Evolutionary conservation across 2,113 vertebrate genomes (phyloP), one percentile per base, ranked within the genome.

Genomic region (Tachycineta bicolor): DNA sequence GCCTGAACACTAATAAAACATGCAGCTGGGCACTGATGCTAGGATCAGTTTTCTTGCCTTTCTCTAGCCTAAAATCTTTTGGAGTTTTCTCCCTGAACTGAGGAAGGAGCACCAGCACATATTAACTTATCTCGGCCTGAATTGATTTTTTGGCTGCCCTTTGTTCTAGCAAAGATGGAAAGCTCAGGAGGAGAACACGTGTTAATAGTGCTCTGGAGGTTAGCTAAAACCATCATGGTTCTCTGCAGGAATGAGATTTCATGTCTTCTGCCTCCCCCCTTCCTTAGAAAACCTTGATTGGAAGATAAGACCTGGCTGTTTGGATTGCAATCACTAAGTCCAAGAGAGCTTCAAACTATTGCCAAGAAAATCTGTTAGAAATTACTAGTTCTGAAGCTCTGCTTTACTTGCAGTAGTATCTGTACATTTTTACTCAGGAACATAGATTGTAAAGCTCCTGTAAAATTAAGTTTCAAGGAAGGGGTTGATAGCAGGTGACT

Each of bases 101-200:
- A 44, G 67, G 81, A 87, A 63, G 46, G 64, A 63, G 5, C 31
- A 77, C 56, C 37, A 70, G 69, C 1, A 4, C 89, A 65, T 79
- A 79, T 78, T 95, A 90, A 68, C 50, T 91, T 93, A 52, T 26
- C n/a, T 88, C 53, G 50, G 80, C 75, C 83, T 92, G 71, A 77
- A 80, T 33, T 79, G 87, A 65, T 94, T 96, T 91, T 90, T 95
- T 97, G 95, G 63, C 90, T 96, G 79, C 37, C 37, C 68, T 94
- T 96, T 94, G 12, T 58, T 83, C 49, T 90, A 82, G 85, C 85
- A 81, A 80, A 83, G 70, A 77, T 44, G 21, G 33, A 79, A 70
- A 69, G 46, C 82, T 88, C 63, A 90, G 77, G 86, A 91, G 83
- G 70, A 93, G 86, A 60, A 67, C 37, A 70, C 0, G 1, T 77